Percentiles rank a stretch among this genome's conserved stretches.
Conservation (phyloP, 2,797 vertebrate species). For the Brotula barbata region DNA sequence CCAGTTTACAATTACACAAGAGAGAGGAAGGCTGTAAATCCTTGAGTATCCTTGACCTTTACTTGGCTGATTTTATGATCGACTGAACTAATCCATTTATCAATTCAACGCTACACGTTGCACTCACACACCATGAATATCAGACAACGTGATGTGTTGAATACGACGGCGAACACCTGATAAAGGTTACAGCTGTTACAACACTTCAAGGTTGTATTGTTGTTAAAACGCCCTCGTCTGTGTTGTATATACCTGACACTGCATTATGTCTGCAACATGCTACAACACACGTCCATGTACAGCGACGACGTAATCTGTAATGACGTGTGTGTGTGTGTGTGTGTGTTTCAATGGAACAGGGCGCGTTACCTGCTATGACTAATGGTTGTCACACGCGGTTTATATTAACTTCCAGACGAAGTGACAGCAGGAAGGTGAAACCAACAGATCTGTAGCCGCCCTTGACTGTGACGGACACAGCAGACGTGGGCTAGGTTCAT, state of each 20-base stretch:
- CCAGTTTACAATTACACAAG: no score
- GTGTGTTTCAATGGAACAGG: neutral
- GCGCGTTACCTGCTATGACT: no score
- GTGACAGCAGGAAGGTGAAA: neutral
- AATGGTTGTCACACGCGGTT: neutral
- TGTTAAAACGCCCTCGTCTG: slow-evolving; percentile 9
- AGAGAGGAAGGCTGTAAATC: no score
- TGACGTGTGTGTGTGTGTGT: neutral
- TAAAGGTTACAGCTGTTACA: slow-evolving; percentile 24
- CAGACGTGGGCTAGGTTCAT: slow-evolving; percentile 12
- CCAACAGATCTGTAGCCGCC: neutral
- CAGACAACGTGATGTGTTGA: no score
- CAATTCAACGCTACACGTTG: no score
- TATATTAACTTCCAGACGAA: neutral
- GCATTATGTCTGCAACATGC: neutral
- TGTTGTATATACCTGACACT: slow-evolving; percentile 5
- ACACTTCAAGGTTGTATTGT: no score
- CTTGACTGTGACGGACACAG: slow-evolving; percentile 20
- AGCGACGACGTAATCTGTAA: neutral
- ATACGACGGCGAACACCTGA: no score
- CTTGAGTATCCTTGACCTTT: no score
- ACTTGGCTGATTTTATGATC: no score
- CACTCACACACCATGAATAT: no score
- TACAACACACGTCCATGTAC: neutral
- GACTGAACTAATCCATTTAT: no score